Evolutionary conservation across 1,140 invertebrate species (phyloP), one percentile per base, ranked within the genome.

Genomic region (Triops cancriformis): DNA sequence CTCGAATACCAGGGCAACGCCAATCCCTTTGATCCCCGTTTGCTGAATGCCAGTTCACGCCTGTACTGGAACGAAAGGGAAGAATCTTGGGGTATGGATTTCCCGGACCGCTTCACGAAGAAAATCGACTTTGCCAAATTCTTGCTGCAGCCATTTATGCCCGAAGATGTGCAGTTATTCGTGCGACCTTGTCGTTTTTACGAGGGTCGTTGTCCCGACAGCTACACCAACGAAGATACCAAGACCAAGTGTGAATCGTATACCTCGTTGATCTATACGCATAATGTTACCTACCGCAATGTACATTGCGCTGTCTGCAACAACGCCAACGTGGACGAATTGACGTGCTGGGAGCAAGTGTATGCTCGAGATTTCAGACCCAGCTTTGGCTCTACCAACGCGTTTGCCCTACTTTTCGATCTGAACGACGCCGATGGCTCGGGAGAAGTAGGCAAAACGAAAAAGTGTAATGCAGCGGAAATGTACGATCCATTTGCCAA

Each of bases 301-400:
- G 81, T 85, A 0, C 88, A 89, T 80, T 90, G 89, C 81, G 88
- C 88, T 5, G 79, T 86, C 11, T 90, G 89, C 81, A 88, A 89
- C 80, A 80, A 84, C 26, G 85, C 84, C 79, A 80, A 74, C 80
- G 80, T 26, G 80, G 82, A 81, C 75, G 28, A 80, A 73, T 26
- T 82, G 78, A 79, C 75, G 73, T 79, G 81, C 74, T 43, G 80
- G 28, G 73, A 79, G 77, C 72, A 42, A 75, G 76, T 31, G 76
- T 37, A 77, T 9, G 75, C 74, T 27, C 75, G 81, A 37, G 73
- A 80, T 6, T 64, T 23, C 51, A 64, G 80, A 26, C 83, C 83
- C 76, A 81, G 85, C 81, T 85, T 89, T 82, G 82, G 85, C 81
- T 82, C 51, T 4, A 5, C 84, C 73, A 80, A 83, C 80, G 81